Evolutionary conservation across 2,113 vertebrate species (phyloP).

Genomic region (Nansenia antarctica): DNA sequence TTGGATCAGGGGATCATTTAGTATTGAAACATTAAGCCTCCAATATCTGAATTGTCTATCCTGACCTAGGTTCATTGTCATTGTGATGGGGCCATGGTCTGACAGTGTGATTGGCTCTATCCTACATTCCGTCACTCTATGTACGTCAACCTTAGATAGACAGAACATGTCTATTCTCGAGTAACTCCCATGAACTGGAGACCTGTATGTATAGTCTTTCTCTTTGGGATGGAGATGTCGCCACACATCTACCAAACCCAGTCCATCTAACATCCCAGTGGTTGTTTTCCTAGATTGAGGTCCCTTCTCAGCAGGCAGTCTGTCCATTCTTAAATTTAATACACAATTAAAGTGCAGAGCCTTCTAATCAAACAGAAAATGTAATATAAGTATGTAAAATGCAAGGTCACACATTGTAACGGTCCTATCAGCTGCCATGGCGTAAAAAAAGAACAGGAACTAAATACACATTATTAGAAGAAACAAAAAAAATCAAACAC

Average conservation of each 20-base stretch:
- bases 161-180: conserved; percentile 14
- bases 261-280: conserved; percentile 2
- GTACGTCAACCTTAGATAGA: neutral
- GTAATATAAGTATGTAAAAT: neutral
- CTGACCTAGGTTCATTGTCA: neutral
- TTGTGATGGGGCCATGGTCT: neutral
- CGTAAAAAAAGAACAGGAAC: too few species aligned
- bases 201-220: conserved; percentile 4
- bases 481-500: too few species aligned
- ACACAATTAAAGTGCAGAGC: conserved; percentile 12
- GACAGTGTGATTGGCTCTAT: conserved; percentile 11
- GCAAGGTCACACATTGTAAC: too few species aligned
- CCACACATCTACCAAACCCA: conserved; percentile 11
- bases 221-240: neutral
- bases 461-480: too few species aligned
- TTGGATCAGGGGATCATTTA: neutral
- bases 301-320: neutral
- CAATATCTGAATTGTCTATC: conserved; percentile 16
- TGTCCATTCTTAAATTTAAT: conserved; percentile 4
- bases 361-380: conserved; percentile 3
- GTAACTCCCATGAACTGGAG: conserved; percentile 6
- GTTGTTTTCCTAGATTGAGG: neutral
- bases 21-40: conserved; percentile 10
- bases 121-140: neutral
- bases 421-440: too few species aligned